Evolutionary conservation across 2,888 invertebrate species (phyloP).

Genomic region (Adineta ricciae): DNA sequence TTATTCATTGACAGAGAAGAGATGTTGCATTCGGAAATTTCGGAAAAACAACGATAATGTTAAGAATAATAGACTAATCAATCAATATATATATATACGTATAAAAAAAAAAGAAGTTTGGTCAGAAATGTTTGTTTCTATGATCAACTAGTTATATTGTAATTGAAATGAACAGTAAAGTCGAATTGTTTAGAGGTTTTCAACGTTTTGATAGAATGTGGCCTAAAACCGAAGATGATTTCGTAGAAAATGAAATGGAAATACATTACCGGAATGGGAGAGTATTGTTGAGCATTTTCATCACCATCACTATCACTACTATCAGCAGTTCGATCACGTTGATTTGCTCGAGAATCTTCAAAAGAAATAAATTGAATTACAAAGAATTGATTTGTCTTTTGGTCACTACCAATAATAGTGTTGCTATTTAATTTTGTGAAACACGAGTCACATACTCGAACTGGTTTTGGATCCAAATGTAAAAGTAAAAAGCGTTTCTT

Average conservation of each 20-base stretch:
- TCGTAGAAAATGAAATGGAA: too few species aligned
- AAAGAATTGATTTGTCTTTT: too few species aligned
- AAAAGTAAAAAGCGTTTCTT: constrained; percentile 29
- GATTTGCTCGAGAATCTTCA: neutral
- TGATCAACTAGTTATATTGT: neutral
- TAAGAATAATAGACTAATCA: neutral
- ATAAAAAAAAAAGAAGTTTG: neutral
- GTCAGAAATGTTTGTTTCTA: neutral
- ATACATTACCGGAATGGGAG: neutral
- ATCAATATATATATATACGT: neutral
- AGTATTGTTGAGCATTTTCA: neutral
- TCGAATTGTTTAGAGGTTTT: neutral
- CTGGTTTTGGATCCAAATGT: constrained; percentile 24
- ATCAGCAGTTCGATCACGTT: neutral
- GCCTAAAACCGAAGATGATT: neutral
- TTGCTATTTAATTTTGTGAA: neutral
- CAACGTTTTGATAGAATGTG: neutral
- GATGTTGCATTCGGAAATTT: neutral
- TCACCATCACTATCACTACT: constrained; percentile 17
- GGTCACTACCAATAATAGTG: neutral
- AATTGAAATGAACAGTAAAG: neutral
- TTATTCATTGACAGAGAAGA: neutral
- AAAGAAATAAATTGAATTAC: neutral
- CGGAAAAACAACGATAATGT: neutral
- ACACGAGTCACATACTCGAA: constrained; percentile 26